Evolutionary conservation across 2,113 vertebrate genomes (phyloP), one percentile per base, ranked within the genome.

Genomic region (Alexandromys fortis): DNA sequence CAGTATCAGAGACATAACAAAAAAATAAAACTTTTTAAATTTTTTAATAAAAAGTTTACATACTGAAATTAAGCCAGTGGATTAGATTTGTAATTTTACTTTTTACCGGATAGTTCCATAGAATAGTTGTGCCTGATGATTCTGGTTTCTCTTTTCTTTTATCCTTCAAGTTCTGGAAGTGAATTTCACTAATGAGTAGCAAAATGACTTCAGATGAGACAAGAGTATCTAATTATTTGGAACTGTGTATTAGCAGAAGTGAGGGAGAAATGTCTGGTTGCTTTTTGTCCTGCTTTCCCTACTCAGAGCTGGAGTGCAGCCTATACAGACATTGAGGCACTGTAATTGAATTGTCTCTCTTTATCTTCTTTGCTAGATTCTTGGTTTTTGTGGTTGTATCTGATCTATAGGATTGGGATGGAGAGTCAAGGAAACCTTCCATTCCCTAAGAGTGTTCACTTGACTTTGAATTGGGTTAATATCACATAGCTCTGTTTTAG

Each of bases 41-140:
- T 58, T 58, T 21, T 58, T 58, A 58, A 58, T 22, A 61, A 76
- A 76, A 95, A 86, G 21, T 91, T 26, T 65, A 61, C 82, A 68
- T 65, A 45, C 45, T 65, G 49, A 93, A 77, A 63, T 86, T 7
- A 85, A 88, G 75, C 77, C 45, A 45, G 33, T 94, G 85, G 21
- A 42, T 95, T 90, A 75, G 19, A 67, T 90, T 86, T 92, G 0
- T 79, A 52, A 81, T 95, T 94, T 87, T 7, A 68, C 22, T 4
- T 93, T 92, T 16, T 90, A 28, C 6, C 78, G 52, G 47, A 61
- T 95, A 61, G 91, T 95, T 87, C 86, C 63, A 70, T 83, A 73
- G 68, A 73, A 65, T 24, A 21, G 0, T 92, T 81, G 83, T 94
- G 55, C 47, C 42, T 83, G 58, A 42, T 77, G 24, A 73, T 94